These are phyloP conservation scores for Drosophila funebris DNA, from an alignment of 1,140 invertebrate species.

Conservation along the genomic window DNA sequence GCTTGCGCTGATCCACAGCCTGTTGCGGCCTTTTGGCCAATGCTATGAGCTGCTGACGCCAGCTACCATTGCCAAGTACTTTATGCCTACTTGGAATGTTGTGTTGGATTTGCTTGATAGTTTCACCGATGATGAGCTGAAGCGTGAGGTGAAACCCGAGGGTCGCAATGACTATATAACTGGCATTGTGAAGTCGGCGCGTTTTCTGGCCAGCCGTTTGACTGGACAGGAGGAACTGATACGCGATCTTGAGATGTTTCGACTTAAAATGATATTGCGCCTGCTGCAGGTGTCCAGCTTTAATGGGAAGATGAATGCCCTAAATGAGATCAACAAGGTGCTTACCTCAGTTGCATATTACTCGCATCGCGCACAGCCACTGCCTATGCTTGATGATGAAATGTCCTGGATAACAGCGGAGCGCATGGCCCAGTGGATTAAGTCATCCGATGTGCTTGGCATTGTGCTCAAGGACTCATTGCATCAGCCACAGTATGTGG, in stretches of 20 bases:
- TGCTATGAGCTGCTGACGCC: constrained; percentile 96
- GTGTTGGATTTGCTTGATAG: constrained; percentile 96
- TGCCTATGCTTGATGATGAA: constrained; percentile 86
- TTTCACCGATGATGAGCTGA: constrained; percentile 98
- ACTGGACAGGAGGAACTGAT: constrained; percentile 93
- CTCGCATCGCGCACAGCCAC: constrained; percentile 88
- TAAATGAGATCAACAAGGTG: constrained; percentile 99
- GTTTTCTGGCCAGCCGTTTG: constrained; percentile 92
- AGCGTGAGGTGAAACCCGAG: constrained; percentile 98
- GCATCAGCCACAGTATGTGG: constrained; percentile 99
- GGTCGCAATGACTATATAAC: constrained; percentile 96
- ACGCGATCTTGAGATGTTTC: constrained; percentile 96
- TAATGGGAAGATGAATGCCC: constrained; percentile 99
- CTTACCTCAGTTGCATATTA: constrained; percentile 96
- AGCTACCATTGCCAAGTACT: constrained; percentile 95
- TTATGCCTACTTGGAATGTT: constrained; percentile 97
- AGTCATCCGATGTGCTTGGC: constrained; percentile 97
- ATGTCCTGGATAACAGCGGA: constrained; percentile 97
- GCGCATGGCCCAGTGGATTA: constrained; percentile 98
- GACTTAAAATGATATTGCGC: constrained; percentile 97
- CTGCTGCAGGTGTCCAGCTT: constrained; percentile 98
- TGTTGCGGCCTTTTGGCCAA: constrained; percentile 95
- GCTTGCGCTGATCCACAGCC: constrained; percentile 91
- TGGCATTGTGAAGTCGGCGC: constrained; percentile 94
- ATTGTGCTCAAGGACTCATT: constrained; percentile 97